A percentile compares a stretch with the other conserved stretches of the same genome.
Conservation (phyloP, 2,797 vertebrate species). For the Halcyon smyrnensis region DNA sequence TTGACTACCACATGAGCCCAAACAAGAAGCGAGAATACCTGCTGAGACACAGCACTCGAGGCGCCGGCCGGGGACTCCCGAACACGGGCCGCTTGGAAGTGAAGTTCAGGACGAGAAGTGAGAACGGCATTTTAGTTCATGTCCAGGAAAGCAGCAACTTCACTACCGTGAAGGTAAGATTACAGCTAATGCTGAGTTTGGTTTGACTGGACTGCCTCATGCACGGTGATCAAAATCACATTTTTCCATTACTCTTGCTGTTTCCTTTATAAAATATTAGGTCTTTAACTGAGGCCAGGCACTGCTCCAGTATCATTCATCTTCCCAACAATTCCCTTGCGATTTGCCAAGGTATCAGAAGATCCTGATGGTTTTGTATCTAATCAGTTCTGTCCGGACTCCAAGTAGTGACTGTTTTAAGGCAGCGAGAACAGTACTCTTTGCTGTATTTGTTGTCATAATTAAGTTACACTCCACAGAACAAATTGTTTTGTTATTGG, state of each 20-base stretch:
- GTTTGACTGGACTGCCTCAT: constrained; percentile 22
- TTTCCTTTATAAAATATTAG: constrained; percentile 66
- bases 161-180: constrained; percentile 91
- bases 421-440: constrained; percentile 21
- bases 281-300: constrained; percentile 73
- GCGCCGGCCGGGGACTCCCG: background rate
- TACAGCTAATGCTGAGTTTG: background rate
- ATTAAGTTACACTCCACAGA: constrained; percentile 28
- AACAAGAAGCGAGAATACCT: constrained; percentile 87
- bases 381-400: constrained; percentile 73
- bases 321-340: constrained; percentile 69
- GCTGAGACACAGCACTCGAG: constrained; percentile 77
- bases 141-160: constrained; percentile 97
- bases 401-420: constrained; percentile 67
- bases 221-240: constrained; percentile 15
- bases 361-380: constrained; percentile 61
- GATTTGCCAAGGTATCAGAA: constrained; percentile 61
- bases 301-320: constrained; percentile 77
- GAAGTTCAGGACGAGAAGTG: constrained; percentile 94
- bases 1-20: constrained; percentile 91
- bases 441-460: constrained; percentile 71
- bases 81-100: constrained; percentile 85
- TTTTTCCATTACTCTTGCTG: constrained; percentile 61
- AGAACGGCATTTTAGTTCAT: constrained; percentile 90
- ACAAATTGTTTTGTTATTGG: constrained; percentile 59